These are phyloP conservation scores for Antheraea assamensis DNA, from an alignment of 2,888 invertebrate species.

Conservation along the genomic window DNA sequence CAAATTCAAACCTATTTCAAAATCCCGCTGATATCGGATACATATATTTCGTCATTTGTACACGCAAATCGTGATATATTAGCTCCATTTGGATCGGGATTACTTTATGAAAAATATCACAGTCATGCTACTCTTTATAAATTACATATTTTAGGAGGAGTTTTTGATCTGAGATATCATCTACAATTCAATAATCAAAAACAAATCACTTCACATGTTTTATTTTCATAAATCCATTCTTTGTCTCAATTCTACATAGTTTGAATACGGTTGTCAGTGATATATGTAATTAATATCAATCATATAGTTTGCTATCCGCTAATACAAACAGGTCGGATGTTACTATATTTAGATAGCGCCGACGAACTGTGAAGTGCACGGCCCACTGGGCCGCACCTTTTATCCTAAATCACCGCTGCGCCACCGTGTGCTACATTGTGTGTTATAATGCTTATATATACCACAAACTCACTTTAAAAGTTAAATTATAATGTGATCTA, in stretches of 20 bases:
- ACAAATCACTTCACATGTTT: no score
- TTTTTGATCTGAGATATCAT: no score
- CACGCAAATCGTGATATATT: not conserved
- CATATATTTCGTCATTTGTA: not conserved
- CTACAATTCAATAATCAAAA: no score
- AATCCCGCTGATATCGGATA: not conserved
- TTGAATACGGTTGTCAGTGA: not conserved
- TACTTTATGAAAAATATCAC: not conserved
- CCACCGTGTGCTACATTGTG: not conserved
- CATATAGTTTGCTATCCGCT: constrained; percentile 1
- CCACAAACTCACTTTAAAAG: not conserved
- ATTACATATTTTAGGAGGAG: not conserved
- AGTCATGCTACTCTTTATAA: not conserved
- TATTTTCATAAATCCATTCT: no score
- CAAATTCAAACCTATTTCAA: not conserved
- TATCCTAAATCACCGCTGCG: constrained; percentile 33
- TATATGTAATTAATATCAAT: not conserved
- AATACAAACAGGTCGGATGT: constrained; percentile 19
- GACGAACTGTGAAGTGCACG: constrained; percentile 29
- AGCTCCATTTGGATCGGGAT: not conserved
- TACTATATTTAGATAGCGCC: constrained; percentile 36
- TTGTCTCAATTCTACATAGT: not conserved
- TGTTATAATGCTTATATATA: not conserved
- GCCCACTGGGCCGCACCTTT: constrained; percentile 33
- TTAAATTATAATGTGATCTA: no score